Conservation (phyloP, 2,797 vertebrate species). For the Nyctibius grandis region DNA sequence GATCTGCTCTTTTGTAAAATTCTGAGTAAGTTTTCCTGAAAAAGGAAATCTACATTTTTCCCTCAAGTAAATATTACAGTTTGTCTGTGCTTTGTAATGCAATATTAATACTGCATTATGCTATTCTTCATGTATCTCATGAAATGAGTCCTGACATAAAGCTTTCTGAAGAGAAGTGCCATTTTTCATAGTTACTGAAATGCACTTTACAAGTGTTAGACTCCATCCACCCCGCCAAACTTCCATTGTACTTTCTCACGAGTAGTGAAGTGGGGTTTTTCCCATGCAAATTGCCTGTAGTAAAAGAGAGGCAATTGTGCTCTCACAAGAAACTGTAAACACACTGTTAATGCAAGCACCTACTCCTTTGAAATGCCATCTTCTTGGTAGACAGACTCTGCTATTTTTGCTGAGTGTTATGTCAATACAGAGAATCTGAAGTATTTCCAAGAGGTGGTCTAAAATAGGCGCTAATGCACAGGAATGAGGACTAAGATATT, state of each 20-base stretch:
- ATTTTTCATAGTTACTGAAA: not conserved
- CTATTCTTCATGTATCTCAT: not conserved
- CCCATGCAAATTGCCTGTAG: not conserved
- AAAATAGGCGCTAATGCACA: not conserved
- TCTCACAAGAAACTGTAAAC: not conserved
- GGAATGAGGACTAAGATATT: not conserved
- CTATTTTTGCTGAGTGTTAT: not conserved
- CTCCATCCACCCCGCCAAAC: accelerated
- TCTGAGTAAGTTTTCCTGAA: not conserved
- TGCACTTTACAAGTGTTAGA: not conserved
- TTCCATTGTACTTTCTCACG: not conserved
- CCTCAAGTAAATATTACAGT: not conserved
- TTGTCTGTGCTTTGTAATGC: not conserved
- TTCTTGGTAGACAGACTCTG: not conserved
- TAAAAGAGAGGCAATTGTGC: not conserved
- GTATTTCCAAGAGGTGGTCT: not conserved
- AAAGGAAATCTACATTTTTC: not conserved
- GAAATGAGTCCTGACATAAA: not conserved
- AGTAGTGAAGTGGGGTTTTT: not conserved
- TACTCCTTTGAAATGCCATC: not conserved
- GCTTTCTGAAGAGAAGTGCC: not conserved
- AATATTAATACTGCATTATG: not conserved
- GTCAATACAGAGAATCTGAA: not conserved
- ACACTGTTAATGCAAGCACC: not conserved
- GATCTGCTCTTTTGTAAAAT: not conserved